Evolutionary conservation across 2,113 vertebrate genomes (phyloP).

Genomic region (Austrofundulus limnaeus): DNA sequence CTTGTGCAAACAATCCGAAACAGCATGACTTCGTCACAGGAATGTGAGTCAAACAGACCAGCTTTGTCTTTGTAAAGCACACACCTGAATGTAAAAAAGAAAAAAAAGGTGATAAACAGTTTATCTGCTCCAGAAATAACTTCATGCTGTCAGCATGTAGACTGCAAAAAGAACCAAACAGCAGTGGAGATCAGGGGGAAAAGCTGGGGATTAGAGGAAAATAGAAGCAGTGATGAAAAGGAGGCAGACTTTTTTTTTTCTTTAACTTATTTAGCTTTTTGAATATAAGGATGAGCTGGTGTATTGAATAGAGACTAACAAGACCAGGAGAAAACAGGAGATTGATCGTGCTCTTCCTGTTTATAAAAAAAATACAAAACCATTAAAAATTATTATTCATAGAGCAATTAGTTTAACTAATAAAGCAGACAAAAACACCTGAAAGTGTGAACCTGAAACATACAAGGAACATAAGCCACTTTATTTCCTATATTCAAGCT

Average conservation of each 20-base stretch:
- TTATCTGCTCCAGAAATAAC: slow-evolving; percentile 25
- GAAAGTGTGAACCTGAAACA: not conserved
- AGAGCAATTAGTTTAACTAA: slow-evolving; percentile 16
- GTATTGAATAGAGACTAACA: slow-evolving; percentile 56
- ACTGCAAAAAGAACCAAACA: slow-evolving; percentile 38
- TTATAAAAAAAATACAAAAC: slow-evolving; percentile 1
- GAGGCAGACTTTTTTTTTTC: slow-evolving; percentile 16
- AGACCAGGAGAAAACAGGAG: slow-evolving; percentile 46
- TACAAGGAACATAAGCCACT: slow-evolving; percentile 7
- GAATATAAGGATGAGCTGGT: slow-evolving; percentile 46
- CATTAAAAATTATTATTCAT: slow-evolving; percentile 12
- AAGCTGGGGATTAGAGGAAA: slow-evolving; percentile 39
- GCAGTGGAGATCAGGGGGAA: slow-evolving; percentile 18
- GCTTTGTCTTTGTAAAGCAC: slow-evolving; percentile 35
- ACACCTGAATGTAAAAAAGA: slow-evolving; percentile 40
- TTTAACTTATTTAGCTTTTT: slow-evolving; percentile 48
- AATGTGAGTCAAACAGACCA: slow-evolving; percentile 20
- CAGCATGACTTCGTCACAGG: slow-evolving; percentile 30
- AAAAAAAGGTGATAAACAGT: slow-evolving; percentile 24
- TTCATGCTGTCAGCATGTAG: slow-evolving; percentile 27
- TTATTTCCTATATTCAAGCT: slow-evolving; percentile 16
- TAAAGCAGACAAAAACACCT: slow-evolving; percentile 7
- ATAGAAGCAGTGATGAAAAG: slow-evolving; percentile 40
- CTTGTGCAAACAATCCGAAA: slow-evolving; percentile 51
- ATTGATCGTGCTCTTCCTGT: slow-evolving; percentile 11